These are phyloP conservation scores for Cactoblastis cactorum DNA, from an alignment of 2,888 invertebrate genomes.

Conservation along the genomic window DNA sequence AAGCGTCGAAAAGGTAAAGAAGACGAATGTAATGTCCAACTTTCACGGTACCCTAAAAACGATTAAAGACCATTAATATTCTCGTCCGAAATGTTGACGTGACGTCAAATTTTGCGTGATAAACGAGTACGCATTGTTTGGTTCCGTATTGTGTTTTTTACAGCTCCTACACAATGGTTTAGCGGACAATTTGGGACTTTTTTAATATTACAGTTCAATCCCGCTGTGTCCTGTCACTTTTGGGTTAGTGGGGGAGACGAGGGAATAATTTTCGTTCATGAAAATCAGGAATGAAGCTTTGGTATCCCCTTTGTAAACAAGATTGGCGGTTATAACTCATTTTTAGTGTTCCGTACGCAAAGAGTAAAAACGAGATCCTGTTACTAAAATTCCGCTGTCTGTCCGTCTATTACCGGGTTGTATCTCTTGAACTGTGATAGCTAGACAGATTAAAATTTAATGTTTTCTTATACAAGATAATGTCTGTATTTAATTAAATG, in stretches of 20 bases:
- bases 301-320: not conserved
- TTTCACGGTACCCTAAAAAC: not conserved
- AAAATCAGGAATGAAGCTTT: not conserved
- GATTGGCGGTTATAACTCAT: not conserved
- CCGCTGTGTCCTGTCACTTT: slow-evolving; percentile 41
- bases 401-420: too few species aligned
- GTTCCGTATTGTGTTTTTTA: slow-evolving; percentile 45
- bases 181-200: slow-evolving; percentile 34
- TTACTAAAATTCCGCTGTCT: too few species aligned
- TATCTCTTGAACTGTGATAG: too few species aligned
- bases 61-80: slow-evolving; percentile 41
- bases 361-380: too few species aligned
- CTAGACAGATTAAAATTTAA: too few species aligned
- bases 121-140: slow-evolving; percentile 54
- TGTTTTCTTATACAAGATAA: too few species aligned
- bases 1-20: too few species aligned
- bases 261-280: slow-evolving; percentile 41
- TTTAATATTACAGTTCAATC: slow-evolving; percentile 55
- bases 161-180: slow-evolving; percentile 42
- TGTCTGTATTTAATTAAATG: too few species aligned
- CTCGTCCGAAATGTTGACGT: slow-evolving; percentile 42
- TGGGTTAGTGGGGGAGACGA: slow-evolving; percentile 37
- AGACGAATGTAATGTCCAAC: not conserved
- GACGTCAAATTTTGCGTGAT: slow-evolving; percentile 59
- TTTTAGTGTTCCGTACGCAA: too few species aligned